Evolutionary conservation across 2,113 vertebrate species (phyloP).

Genomic region (Osmerus eperlanus): DNA sequence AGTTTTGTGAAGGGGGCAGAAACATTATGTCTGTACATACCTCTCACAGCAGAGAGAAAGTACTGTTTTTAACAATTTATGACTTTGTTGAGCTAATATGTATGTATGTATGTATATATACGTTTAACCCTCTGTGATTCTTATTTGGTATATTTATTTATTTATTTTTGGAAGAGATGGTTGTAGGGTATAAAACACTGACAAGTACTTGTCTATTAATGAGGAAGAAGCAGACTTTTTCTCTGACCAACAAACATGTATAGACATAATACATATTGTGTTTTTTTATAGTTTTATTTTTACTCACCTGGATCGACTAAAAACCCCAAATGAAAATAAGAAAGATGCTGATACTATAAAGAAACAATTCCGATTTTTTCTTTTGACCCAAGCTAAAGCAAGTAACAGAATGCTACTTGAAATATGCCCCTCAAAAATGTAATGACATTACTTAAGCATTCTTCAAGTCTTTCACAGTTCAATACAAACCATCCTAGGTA

Average conservation of each 20-base stretch:
- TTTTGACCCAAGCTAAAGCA: no score
- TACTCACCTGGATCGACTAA: no score
- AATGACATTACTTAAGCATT: no score
- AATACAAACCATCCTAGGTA: no score
- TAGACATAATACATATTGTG: constrained; percentile 21
- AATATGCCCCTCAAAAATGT: no score
- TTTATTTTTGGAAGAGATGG: constrained; percentile 49
- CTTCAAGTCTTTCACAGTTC: no score
- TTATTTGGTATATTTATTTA: constrained; percentile 52
- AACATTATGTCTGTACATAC: constrained; percentile 57
- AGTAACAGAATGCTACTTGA: no score
- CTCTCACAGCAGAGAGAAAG: constrained; percentile 42
- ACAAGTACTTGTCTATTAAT: neutral
- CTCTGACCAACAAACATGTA: constrained; percentile 31
- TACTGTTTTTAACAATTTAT: constrained; percentile 56
- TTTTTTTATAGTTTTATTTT: no score
- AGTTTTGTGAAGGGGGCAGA: no score
- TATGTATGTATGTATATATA: constrained; percentile 19
- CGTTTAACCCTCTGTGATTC: constrained; percentile 19
- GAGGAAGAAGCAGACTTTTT: constrained; percentile 19
- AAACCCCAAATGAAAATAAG: no score
- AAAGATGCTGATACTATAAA: no score
- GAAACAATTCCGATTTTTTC: no score
- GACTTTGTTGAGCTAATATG: constrained; percentile 55
- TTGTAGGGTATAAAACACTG: constrained; percentile 48